Evolutionary conservation across 2,888 invertebrate species (phyloP).

Genomic region (Cyaniris semiargus): DNA sequence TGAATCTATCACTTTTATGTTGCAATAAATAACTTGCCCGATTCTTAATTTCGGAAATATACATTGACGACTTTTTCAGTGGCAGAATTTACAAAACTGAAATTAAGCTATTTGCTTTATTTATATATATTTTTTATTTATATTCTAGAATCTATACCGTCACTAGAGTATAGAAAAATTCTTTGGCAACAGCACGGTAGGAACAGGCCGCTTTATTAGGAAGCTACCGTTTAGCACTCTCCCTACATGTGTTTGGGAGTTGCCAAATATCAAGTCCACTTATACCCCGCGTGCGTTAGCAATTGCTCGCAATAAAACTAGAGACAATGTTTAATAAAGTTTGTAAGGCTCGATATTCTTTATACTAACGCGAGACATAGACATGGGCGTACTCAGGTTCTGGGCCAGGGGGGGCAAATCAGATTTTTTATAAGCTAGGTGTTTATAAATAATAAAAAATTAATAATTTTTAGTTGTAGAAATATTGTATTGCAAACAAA

Average conservation of each 20-base stretch:
- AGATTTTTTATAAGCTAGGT: no score
- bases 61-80: not conserved
- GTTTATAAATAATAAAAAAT: no score
- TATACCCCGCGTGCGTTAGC: not conserved
- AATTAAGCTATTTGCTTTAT: not conserved
- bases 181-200: slow-evolving; percentile 38
- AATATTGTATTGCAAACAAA: no score
- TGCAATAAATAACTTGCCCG: not conserved
- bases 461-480: no score
- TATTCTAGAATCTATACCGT: not conserved
- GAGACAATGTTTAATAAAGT: not conserved
- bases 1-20: not conserved
- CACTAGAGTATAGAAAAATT: not conserved
- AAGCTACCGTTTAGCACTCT: slow-evolving; percentile 67
- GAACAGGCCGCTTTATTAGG: slow-evolving; percentile 64
- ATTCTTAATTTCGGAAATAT: not conserved
- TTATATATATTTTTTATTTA: not conserved
- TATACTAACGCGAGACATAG: no score
- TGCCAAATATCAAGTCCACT: slow-evolving; percentile 46
- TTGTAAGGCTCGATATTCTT: not conserved
- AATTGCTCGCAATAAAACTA: not conserved
- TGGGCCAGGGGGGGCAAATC: no score
- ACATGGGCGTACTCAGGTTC: no score
- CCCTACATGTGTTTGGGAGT: slow-evolving; percentile 61
- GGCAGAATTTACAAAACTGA: not conserved